Conservation (phyloP, 1,140 invertebrate genomes). For the Drosophila sp. region DNA sequence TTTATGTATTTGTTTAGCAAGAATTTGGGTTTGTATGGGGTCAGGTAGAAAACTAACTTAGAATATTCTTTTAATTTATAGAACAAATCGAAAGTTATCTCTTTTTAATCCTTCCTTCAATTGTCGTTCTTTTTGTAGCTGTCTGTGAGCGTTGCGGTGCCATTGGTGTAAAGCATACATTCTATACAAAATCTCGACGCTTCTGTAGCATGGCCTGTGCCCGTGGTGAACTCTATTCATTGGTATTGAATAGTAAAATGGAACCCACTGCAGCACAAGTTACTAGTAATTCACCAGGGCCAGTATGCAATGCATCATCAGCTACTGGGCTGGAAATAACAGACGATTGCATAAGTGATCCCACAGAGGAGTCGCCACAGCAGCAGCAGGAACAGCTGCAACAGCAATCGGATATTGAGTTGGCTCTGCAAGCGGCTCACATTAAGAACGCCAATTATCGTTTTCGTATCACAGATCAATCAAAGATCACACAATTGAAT, state of each 20-base stretch:
- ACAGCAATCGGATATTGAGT: slow-evolving; percentile 71
- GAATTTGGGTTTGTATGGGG: slow-evolving; percentile 59
- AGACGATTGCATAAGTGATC: slow-evolving; percentile 26
- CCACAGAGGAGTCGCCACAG: slow-evolving; percentile 4
- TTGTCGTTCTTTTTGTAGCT: slow-evolving; percentile 83
- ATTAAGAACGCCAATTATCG: slow-evolving; percentile 82
- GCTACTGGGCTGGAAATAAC: slow-evolving; percentile 35
- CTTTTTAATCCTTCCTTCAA: neutral
- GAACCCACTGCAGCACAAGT: slow-evolving; percentile 45
- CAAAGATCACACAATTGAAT: slow-evolving; percentile 79
- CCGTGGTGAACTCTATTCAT: slow-evolving; percentile 84
- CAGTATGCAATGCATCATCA: neutral
- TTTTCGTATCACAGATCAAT: slow-evolving; percentile 81
- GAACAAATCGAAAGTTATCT: neutral
- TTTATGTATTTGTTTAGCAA: slow-evolving; percentile 15
- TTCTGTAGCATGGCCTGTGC: slow-evolving; percentile 92
- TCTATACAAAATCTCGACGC: slow-evolving; percentile 92
- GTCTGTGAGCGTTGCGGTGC: slow-evolving; percentile 95
- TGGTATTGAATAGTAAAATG: slow-evolving; percentile 81
- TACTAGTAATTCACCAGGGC: slow-evolving; percentile 62
- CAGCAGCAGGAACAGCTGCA: slow-evolving; percentile 46
- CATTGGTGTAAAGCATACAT: slow-evolving; percentile 94
- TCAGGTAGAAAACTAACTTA: slow-evolving; percentile 8
- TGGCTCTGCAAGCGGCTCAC: slow-evolving; percentile 72
- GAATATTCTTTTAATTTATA: neutral